Percentiles rank a stretch among this genome's conserved stretches.
These are phyloP conservation scores for Bursaphelenchus mucronatus DNA, from an alignment of 1,140 invertebrate species.

Conservation along the genomic window DNA sequence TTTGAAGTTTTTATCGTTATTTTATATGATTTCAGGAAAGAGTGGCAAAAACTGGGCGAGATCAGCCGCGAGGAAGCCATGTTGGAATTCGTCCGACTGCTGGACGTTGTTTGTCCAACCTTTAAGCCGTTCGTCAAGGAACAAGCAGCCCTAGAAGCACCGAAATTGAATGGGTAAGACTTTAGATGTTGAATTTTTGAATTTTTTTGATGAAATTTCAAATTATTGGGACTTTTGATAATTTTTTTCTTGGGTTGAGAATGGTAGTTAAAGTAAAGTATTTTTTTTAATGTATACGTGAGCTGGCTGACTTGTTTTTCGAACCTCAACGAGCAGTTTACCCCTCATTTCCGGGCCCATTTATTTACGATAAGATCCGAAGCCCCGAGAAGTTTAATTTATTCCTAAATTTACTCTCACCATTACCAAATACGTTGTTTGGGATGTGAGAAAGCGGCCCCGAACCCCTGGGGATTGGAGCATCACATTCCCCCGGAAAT, in stretches of 20 bases:
- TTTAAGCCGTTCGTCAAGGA: constrained; percentile 88
- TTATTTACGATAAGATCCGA: no score
- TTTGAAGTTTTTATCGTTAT: no score
- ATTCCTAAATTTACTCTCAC: no score
- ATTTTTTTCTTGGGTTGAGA: neutral
- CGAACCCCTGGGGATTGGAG: no score
- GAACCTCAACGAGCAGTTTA: no score
- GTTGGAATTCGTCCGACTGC: constrained; percentile 79
- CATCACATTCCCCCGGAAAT: no score
- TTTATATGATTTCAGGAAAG: constrained; percentile 71
- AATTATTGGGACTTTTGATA: neutral
- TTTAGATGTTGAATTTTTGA: constrained; percentile 13
- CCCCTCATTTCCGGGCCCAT: no score
- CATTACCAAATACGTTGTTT: no score
- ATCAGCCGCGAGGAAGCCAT: constrained; percentile 80
- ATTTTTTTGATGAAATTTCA: constrained; percentile 26
- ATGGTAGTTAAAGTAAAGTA: neutral
- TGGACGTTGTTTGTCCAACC: constrained; percentile 77
- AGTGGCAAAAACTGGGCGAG: constrained; percentile 84
- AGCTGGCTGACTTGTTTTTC: no score
- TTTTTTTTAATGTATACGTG: neutral
- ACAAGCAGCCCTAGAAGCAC: constrained; percentile 69
- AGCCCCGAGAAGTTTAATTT: no score
- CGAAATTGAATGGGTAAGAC: constrained; percentile 13
- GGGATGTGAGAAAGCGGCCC: no score